Base-by-base conservation (phyloP, 92 coral and sea anemone species). In the Epizoanthus ramosus region DNA sequence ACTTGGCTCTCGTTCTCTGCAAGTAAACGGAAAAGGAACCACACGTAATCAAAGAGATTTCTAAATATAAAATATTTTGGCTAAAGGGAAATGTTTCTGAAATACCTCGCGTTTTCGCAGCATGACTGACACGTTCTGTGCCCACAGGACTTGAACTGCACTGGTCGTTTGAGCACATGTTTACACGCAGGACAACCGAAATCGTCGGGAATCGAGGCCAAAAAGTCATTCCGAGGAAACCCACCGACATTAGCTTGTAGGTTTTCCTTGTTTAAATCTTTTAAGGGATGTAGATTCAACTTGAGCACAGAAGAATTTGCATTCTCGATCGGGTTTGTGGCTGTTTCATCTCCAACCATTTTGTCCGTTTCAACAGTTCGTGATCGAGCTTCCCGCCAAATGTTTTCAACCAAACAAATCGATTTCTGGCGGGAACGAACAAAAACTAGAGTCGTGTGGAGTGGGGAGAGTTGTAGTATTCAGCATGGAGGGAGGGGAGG, bases 371-470 rank as follows among this genome's bases (percentile, higher is more conserved):
- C 63, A 50, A 13, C 35, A 37, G 57, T 77, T 59, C 35, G 8
- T 28, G 41, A 15, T 65, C 71, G 69, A n/a, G 31, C 69, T 76
- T 76, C 82, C 71, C 82, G 82, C 82, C 71, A 61, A 77, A 75
- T 24, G 45, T 14, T 57, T 25, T 57, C 68, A n/a, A 31, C 80
- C 68, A 75, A 75, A 21, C 80, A 56, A 61, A 64, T 23, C 39
- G 39, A 59, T n/a, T 52, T 59, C 16, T 25, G 22, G 50, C 39
- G 82, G 35, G 68, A 57, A 57, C 6, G 68, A 58, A 14, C 68
- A 58, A 75, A 75, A 8, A 58, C 45, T 57, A 35, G 35, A 19
- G 3, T 15, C 10, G 21, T 53, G 80, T 16, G 67, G 22, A 6
- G 80, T 65, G 80, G 56, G 79, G n/a, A 41, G 39, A 19, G 68